Evolutionary conservation across 2,113 vertebrate species (phyloP).

Genomic region (Dunckerocampus dactyliophorus): DNA sequence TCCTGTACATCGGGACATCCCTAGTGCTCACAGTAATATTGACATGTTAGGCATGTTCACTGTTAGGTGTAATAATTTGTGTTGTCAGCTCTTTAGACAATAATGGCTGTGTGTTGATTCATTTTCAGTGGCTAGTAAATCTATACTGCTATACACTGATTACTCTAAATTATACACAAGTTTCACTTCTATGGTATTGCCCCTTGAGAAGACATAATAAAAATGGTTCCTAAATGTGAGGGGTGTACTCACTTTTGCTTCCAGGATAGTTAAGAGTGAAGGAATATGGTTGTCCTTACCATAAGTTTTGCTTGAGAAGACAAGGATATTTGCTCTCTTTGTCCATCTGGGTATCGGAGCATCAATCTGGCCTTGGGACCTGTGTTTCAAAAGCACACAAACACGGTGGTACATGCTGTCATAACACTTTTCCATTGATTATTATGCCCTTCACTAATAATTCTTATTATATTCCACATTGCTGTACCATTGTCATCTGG

Average conservation of each 20-base stretch:
- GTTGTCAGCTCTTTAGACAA: too few species aligned
- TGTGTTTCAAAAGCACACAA: constrained; percentile 41
- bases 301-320: constrained; percentile 93
- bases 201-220: background rate
- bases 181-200: background rate
- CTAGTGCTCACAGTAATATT: too few species aligned
- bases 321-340: constrained; percentile 94
- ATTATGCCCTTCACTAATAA: too few species aligned
- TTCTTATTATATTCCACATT: background rate
- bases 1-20: too few species aligned
- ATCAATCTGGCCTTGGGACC: constrained; percentile 98
- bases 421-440: background rate
- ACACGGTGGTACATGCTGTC: background rate
- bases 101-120: too few species aligned
- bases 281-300: constrained; percentile 68
- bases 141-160: too few species aligned
- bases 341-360: constrained; percentile 97
- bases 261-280: background rate
- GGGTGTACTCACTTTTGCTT: background rate
- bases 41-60: too few species aligned
- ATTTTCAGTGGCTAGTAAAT: too few species aligned
- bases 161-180: too few species aligned
- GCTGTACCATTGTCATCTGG: constrained; percentile 80
- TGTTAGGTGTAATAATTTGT: too few species aligned
- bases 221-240: background rate